phyloP scores from a whole-genome alignment of 2,797 vertebrate genomes.

The Streptopelia turtur region DNA sequence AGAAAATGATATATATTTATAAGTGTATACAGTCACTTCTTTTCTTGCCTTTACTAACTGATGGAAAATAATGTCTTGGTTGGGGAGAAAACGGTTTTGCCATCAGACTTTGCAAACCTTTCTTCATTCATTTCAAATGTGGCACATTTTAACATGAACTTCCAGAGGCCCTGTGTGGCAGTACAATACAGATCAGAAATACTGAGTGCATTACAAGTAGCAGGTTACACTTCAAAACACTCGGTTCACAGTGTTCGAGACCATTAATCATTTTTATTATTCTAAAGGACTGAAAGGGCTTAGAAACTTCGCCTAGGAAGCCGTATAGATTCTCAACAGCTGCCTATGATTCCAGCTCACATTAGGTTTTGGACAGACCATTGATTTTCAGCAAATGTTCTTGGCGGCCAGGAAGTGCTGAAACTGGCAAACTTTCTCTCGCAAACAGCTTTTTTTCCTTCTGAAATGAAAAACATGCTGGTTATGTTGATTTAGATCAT shows the following conservation, averaged over 20 bases:
- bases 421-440: conserved; percentile 61
- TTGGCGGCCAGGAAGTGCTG: conserved; percentile 65
- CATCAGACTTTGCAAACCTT: not conserved
- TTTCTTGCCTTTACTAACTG: not conserved
- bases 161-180: conserved; percentile 14
- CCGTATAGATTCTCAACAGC: conserved; percentile 74
- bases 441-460: not conserved
- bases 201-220: conserved; percentile 76
- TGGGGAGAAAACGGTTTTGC: conserved; percentile 13
- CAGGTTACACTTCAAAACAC: conserved; percentile 77
- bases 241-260: conserved; percentile 73
- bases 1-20: not conserved
- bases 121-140: not conserved
- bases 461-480: conserved; percentile 53
- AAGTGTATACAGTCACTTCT: not conserved
- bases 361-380: conserved; percentile 70
- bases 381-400: conserved; percentile 72
- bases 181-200: conserved; percentile 64
- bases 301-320: conserved; percentile 74
- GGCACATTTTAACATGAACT: not conserved
- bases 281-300: conserved; percentile 68
- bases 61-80: not conserved
- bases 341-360: conserved; percentile 66
- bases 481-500: conserved; percentile 60
- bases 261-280: conserved; percentile 78